Base-by-base conservation (phyloP, 2,113 vertebrate species). In the Halichoerus grypus region DNA sequence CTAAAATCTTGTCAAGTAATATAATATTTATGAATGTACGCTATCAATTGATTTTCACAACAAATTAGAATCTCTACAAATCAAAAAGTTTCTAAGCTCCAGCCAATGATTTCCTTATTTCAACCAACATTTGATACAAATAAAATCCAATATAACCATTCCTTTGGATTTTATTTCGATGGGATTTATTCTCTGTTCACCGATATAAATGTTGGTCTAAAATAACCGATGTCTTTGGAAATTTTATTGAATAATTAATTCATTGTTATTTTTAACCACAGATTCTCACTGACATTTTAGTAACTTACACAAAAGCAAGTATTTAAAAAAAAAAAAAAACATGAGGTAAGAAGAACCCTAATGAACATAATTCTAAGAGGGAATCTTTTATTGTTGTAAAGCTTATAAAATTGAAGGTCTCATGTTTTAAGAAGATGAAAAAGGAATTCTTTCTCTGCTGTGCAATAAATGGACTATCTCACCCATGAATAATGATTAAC, bases 401-500 rank as follows among this genome's bases (percentile, higher is more conserved):
- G 96, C 95, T 96, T 98, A 98, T 88, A 93, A 95, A 98, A 96
- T 96, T 95, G 95, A 98, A 97, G 69, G 92, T 97, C 97, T 97
- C 97, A 97, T 97, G 97, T 97, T 94, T 97, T 98, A 96, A 94
- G 82, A 95, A 95, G 97, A 98, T 97, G 90, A 96, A 97, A 97
- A 92, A 94, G 93, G 98, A 96, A 97, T 98, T 98, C 96, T 74
- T 97, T 97, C 91, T 97, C 93, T 92, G 96, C 97, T 92, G 92
- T 83, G 69, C 90, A 98, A 97, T 98, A 98, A 99, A 98, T 98
- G 94, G 98, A 97, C 98, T 98, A 98, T 98, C 98, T 99, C 98
- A 98, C 6, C 98, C 98, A 97, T 98, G 98, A 99, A 98, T 98
- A 99, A 98, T 98, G 97, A 98, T 97, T 97, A 98, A 98, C 95